Conservation (phyloP, 2,888 invertebrate genomes). For the Tipula unca region DNA sequence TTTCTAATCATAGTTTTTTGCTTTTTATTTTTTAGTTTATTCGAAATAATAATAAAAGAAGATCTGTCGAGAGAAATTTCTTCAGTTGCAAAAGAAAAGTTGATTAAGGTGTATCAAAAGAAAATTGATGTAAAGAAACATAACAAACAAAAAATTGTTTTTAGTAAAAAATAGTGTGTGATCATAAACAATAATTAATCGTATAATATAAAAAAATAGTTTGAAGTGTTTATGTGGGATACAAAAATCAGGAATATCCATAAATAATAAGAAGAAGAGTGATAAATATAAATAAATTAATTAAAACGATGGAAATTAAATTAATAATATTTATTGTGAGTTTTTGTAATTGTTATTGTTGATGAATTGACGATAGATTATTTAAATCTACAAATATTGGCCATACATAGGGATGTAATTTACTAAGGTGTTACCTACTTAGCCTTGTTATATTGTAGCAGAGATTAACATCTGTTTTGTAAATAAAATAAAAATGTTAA, state of each 20-base stretch:
- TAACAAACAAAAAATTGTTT: too few species aligned
- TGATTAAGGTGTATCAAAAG: background rate
- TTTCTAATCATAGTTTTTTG: background rate
- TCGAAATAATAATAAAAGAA: slow-evolving; percentile 18
- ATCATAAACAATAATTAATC: background rate
- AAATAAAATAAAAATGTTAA: too few species aligned
- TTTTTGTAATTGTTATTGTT: background rate
- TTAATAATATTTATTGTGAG: slow-evolving; percentile 8
- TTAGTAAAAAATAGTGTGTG: background rate
- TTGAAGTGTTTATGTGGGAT: background rate
- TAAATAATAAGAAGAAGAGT: background rate
- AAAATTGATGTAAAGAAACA: background rate
- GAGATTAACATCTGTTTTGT: too few species aligned
- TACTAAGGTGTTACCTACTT: too few species aligned
- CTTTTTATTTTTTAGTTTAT: background rate
- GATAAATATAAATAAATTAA: background rate
- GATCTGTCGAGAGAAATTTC: slow-evolving; percentile 17
- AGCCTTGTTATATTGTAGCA: too few species aligned
- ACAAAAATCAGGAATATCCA: background rate
- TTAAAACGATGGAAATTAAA: background rate
- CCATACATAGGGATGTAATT: too few species aligned
- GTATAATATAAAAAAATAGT: background rate
- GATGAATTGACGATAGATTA: background rate
- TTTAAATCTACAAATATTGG: background rate
- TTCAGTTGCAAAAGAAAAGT: slow-evolving; percentile 17